Evolutionary conservation across 2,888 invertebrate genomes (phyloP).

Genomic region (Diloba caeruleocephala): DNA sequence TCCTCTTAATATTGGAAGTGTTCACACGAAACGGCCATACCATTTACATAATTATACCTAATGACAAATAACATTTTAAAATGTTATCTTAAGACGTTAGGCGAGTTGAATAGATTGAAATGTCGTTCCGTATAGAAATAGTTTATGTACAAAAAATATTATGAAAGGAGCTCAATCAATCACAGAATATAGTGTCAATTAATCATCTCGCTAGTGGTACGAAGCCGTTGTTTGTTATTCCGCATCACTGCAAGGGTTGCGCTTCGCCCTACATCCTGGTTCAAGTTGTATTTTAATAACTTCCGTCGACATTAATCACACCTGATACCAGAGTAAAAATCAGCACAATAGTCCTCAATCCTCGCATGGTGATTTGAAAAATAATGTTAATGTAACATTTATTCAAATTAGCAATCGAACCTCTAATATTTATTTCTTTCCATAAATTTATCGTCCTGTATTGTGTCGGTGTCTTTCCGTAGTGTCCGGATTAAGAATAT

Average conservation of each 20-base stretch:
- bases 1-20: conserved; percentile 49
- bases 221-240: conserved; percentile 65
- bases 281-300: conserved; percentile 51
- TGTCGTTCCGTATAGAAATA: conserved; percentile 59
- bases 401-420: neutral
- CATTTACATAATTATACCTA: conserved; percentile 71
- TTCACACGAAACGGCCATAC: conserved; percentile 72
- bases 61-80: conserved; percentile 83
- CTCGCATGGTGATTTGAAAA: conserved; percentile 1
- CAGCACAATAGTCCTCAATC: conserved; percentile 16
- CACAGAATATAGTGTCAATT: conserved; percentile 75
- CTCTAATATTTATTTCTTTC: neutral
- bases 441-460: too few species aligned
- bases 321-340: conserved; percentile 35
- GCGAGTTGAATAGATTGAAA: conserved; percentile 67
- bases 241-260: conserved; percentile 69
- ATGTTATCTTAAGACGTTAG: conserved; percentile 67
- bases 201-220: conserved; percentile 77
- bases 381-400: neutral
- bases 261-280: conserved; percentile 41
- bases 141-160: conserved; percentile 57
- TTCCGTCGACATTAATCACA: conserved; percentile 62
- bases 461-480: too few species aligned
- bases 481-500: too few species aligned
- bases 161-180: conserved; percentile 79